Evolutionary conservation across 2,888 invertebrate genomes (phyloP).

Genomic region (Metalampra italica): DNA sequence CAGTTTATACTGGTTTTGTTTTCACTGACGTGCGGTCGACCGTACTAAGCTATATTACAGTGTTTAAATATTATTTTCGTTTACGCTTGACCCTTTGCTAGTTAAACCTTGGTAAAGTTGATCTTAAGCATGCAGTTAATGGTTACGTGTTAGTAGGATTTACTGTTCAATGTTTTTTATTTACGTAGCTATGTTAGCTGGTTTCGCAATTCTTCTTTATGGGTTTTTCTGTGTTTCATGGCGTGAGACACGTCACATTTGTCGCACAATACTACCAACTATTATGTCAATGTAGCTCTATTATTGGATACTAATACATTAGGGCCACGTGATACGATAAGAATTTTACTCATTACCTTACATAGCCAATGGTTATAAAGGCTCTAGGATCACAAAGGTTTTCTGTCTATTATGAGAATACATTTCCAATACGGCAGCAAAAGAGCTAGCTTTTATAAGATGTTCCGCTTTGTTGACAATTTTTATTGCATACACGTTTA

Average conservation of each 20-base stretch:
- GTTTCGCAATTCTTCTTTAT: conserved; percentile 47
- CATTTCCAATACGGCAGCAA: too few relatives aligned
- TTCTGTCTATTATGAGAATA: too few relatives aligned
- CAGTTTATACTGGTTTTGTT: too few relatives aligned
- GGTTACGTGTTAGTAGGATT: background rate
- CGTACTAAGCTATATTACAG: too few relatives aligned
- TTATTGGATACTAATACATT: conserved; percentile 29
- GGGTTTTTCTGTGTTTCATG: conserved; percentile 39
- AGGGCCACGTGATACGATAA: conserved; percentile 25
- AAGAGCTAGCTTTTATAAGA: background rate
- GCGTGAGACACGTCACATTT: conserved; percentile 48
- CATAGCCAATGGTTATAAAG: background rate
- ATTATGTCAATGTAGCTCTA: conserved; percentile 20
- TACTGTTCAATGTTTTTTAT: conserved; percentile 17
- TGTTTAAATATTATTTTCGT: too few relatives aligned
- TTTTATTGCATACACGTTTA: too few relatives aligned
- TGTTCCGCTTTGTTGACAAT: background rate
- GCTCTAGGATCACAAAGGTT: too few relatives aligned
- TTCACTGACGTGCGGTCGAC: too few relatives aligned
- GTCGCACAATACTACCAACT: conserved; percentile 25
- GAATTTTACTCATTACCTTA: conserved; percentile 24
- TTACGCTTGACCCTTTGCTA: background rate
- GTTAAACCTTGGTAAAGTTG: background rate
- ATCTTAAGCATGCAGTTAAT: background rate
- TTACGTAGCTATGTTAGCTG: conserved; percentile 26